These are phyloP conservation scores for Drepana arcuata DNA, from an alignment of 1,140 invertebrate species.

Conservation along the genomic window DNA sequence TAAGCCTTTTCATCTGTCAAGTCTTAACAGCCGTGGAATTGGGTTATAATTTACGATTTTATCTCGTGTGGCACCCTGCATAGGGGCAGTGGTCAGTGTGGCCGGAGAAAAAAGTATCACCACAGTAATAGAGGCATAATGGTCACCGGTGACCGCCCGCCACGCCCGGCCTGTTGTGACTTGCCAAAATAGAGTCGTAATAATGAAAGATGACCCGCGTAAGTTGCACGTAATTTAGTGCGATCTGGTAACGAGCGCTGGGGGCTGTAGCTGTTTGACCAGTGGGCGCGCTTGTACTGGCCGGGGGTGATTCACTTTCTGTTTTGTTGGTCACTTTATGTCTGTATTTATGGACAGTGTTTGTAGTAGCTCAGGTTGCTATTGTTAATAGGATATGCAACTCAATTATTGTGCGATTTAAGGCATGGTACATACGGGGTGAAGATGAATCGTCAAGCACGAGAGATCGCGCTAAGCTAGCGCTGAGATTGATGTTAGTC, in stretches of 20 bases:
- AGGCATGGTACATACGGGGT: constrained; percentile 16
- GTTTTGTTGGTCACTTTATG: constrained; percentile 57
- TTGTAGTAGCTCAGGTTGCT: constrained; percentile 31
- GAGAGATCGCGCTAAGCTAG: constrained; percentile 28
- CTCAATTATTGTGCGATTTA: constrained; percentile 10
- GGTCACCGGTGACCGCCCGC: constrained; percentile 37
- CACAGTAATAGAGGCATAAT: constrained; percentile 39
- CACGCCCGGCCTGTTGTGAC: constrained; percentile 50
- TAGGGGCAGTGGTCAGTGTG: constrained; percentile 61
- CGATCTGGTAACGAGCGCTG: constrained; percentile 38
- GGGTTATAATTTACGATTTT: constrained; percentile 71
- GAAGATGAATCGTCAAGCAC: constrained; percentile 15
- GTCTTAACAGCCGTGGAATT: constrained; percentile 64
- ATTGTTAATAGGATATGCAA: constrained; percentile 17
- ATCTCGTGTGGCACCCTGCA: constrained; percentile 53
- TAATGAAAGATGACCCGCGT: constrained; percentile 52
- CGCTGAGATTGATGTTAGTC: constrained; percentile 53
- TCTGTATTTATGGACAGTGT: constrained; percentile 34
- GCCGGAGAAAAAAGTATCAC: constrained; percentile 45
- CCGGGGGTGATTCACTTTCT: constrained; percentile 49
- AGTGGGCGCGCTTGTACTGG: constrained; percentile 24
- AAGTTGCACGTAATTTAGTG: constrained; percentile 56
- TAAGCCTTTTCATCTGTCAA: constrained; percentile 70
- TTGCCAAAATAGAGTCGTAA: constrained; percentile 64
- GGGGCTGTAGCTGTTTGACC: constrained; percentile 33